Base-by-base conservation (phyloP, 2,888 invertebrate species). In the Dastarcus helophoroides region DNA sequence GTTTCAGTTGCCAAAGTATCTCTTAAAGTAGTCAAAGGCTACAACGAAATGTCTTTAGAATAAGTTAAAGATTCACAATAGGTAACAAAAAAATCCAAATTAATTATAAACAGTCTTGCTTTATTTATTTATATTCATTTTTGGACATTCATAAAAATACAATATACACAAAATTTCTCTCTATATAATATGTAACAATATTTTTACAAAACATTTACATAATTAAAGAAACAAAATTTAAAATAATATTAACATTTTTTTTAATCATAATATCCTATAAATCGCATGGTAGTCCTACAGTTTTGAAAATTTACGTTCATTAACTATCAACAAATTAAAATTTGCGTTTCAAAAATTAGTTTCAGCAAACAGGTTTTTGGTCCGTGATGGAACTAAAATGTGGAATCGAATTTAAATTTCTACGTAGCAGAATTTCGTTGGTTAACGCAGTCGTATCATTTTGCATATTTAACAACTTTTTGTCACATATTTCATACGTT, bases 81-180 rank as follows among this genome's bases (percentile, higher is more conserved):
- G n/a, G n/a, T n/a, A n/a, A n/a, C n/a, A n/a, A 7, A n/a, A 19
- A 19, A 19, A 19, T 19, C 19, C 19, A n/a, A 19, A 19, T n/a
- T 23, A 23, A 8, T 48, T 49, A 50, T 49, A 49, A 50, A 49
- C 48, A 50, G 50, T 50, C 47, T 50, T 47, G 45, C 46, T 50
- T 50, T 50, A 50, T 50, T 50, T 44, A 38, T 46, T 50, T 50
- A n/a, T n/a, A n/a, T n/a, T n/a, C n/a, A 48, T 49, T 50, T 47
- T 50, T 50, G 50, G 50, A 50, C 50, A 50, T 50, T 50, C 45
- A 50, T 48, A 50, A 50, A 50, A 50, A 50, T 50, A 50, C 50
- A 50, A 45, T 50, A 47, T 50, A 50, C 50, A 50, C 48, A 50
- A 48, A 48, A 30, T 37, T 43, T 35, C n/a, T n/a, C 38, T 43